Conservation (phyloP, 2,797 vertebrate species). For the Philypnodon macrostomus region DNA sequence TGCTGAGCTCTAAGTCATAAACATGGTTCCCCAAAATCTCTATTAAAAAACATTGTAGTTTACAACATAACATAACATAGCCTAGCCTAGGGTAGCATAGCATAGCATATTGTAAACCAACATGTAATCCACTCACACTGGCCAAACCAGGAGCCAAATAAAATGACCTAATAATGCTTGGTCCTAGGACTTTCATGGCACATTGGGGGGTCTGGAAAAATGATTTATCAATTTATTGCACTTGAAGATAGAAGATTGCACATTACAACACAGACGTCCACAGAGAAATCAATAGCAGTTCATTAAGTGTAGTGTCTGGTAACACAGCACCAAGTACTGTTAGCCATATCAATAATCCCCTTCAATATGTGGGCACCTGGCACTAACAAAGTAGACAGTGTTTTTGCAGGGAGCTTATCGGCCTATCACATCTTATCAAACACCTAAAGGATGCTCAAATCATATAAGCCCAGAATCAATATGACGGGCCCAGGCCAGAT, state of each 20-base stretch:
- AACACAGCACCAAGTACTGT: constrained; percentile 73
- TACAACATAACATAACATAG: too few relatives aligned
- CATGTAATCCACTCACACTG: constrained; percentile 73
- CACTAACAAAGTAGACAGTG: constrained; percentile 72
- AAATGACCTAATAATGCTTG: constrained; percentile 57
- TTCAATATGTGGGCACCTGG: constrained; percentile 72
- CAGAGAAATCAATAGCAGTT: constrained; percentile 74
- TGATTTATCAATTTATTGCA: constrained; percentile 72
- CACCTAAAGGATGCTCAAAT: constrained; percentile 69
- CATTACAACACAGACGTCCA: constrained; percentile 58
- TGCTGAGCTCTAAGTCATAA: too few relatives aligned
- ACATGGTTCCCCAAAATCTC: too few relatives aligned
- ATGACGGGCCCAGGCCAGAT: constrained; percentile 63
- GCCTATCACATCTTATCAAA: constrained; percentile 78
- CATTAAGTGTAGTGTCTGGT: constrained; percentile 76
- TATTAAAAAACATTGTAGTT: too few relatives aligned
- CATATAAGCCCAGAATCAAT: constrained; percentile 77
- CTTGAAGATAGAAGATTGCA: constrained; percentile 66
- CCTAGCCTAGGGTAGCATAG: too few relatives aligned
- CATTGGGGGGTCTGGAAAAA: constrained; percentile 55
- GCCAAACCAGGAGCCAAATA: constrained; percentile 50
- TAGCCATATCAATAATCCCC: constrained; percentile 78
- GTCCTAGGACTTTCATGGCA: constrained; percentile 49
- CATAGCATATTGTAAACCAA: too few relatives aligned
- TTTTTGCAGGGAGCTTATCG: constrained; percentile 76